A percentile compares a stretch with the other conserved stretches of the same genome.
phyloP scores from a whole-genome alignment of 2,888 invertebrate species.

The Lepidonotus clava region DNA sequence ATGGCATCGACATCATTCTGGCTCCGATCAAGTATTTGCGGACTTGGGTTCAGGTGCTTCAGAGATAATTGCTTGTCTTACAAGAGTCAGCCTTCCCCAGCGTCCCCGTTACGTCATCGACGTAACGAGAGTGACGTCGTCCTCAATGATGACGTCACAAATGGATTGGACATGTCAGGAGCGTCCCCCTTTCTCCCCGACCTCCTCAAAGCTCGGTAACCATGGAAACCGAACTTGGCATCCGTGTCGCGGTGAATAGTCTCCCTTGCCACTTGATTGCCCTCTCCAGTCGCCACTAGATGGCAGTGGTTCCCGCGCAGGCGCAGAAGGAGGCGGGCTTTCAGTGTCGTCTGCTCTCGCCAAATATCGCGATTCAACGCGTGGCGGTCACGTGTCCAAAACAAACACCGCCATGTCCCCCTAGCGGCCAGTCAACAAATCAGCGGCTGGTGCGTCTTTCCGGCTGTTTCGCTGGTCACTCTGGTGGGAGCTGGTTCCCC shows the following conservation, averaged over 20 bases:
- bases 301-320: background rate
- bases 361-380: constrained; percentile 16
- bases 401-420: background rate
- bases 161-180: background rate
- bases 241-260: background rate
- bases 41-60: background rate
- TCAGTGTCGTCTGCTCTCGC: background rate
- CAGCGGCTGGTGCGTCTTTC: background rate
- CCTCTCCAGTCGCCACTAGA: background rate
- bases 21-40: background rate
- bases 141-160: background rate
- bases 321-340: background rate
- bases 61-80: background rate
- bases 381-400: background rate
- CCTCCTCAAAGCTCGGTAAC: background rate
- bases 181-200: background rate
- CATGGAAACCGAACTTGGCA: background rate
- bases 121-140: background rate
- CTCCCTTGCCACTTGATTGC: background rate
- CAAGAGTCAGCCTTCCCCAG: background rate
- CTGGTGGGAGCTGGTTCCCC: too few relatives aligned
- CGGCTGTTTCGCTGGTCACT: too few relatives aligned
- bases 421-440: background rate
- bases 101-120: background rate
- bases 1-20: too few relatives aligned